These are phyloP conservation scores for Prionailurus viverrinus DNA, from an alignment of 2,113 vertebrate genomes.

Conservation along the genomic window DNA sequence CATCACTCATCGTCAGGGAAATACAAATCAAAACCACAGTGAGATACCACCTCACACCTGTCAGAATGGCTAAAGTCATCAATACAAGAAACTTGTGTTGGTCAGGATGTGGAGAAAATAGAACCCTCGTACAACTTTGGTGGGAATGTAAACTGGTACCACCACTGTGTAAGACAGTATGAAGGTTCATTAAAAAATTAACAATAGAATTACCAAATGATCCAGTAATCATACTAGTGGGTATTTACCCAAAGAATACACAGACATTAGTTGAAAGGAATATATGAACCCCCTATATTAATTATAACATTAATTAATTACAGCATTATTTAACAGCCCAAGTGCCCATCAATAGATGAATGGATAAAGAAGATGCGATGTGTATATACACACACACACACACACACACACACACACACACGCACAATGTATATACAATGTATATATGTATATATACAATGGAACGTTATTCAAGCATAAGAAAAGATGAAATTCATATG, in stretches of 20 bases:
- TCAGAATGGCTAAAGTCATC: neutral
- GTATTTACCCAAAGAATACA: neutral
- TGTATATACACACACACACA: neutral
- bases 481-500: neutral
- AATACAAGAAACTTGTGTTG: neutral
- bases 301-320: neutral
- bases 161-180: neutral
- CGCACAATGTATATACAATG: no score
- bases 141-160: neutral
- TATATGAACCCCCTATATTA: neutral
- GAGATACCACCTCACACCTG: neutral
- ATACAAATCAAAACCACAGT: neutral
- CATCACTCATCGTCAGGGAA: neutral
- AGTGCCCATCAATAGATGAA: neutral
- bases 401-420: no score
- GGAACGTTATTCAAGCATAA: neutral
- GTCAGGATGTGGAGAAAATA: neutral
- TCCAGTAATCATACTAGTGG: neutral
- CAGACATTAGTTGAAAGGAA: neutral
- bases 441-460: neutral
- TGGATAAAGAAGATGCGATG: neutral
- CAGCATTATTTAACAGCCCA: neutral
- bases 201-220: neutral
- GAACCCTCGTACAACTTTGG: neutral
- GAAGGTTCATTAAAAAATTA: neutral